Conservation (phyloP, 2,797 vertebrate species). For the Poecilia wingei region DNA sequence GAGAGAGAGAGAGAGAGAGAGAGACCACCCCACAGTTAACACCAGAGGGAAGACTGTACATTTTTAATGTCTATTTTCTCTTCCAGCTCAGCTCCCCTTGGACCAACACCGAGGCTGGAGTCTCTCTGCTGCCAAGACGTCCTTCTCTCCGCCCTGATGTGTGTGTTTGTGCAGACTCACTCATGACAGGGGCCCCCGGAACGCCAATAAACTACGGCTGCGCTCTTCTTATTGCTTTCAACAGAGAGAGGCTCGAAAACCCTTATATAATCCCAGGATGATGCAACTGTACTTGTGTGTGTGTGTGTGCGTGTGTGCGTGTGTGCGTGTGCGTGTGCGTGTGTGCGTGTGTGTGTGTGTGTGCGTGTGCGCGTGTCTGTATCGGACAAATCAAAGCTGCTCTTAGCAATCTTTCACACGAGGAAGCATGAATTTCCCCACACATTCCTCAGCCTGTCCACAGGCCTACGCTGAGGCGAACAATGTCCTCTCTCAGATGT, state of each 20-base stretch:
- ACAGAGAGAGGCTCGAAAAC: slow-evolving; percentile 42
- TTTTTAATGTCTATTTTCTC: slow-evolving; percentile 51
- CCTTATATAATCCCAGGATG: slow-evolving; percentile 52
- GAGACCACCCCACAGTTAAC: slow-evolving; percentile 64
- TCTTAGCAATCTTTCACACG: slow-evolving; percentile 35
- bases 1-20: slow-evolving; percentile 22
- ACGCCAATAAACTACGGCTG: slow-evolving; percentile 52
- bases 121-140: slow-evolving; percentile 61
- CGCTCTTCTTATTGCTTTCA: slow-evolving; percentile 62
- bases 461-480: slow-evolving; percentile 39
- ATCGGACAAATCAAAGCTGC: slow-evolving; percentile 12
- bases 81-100: slow-evolving; percentile 55
- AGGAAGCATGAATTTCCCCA: slow-evolving; percentile 50
- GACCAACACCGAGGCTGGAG: slow-evolving; percentile 60
- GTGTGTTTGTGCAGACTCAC: slow-evolving; percentile 31
- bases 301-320: slow-evolving; percentile 13
- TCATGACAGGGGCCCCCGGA: slow-evolving; percentile 49
- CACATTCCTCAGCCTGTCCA: slow-evolving; percentile 40
- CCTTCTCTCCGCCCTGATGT: slow-evolving; percentile 48
- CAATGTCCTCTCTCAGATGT: slow-evolving; percentile 55
- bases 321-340: not conserved
- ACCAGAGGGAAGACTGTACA: slow-evolving; percentile 52
- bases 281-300: slow-evolving; percentile 49
- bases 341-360: not conserved
- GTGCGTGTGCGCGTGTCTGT: not conserved